Evolutionary conservation across 2,113 vertebrate genomes (phyloP).

Genomic region (Rhadina sibilatrix): DNA sequence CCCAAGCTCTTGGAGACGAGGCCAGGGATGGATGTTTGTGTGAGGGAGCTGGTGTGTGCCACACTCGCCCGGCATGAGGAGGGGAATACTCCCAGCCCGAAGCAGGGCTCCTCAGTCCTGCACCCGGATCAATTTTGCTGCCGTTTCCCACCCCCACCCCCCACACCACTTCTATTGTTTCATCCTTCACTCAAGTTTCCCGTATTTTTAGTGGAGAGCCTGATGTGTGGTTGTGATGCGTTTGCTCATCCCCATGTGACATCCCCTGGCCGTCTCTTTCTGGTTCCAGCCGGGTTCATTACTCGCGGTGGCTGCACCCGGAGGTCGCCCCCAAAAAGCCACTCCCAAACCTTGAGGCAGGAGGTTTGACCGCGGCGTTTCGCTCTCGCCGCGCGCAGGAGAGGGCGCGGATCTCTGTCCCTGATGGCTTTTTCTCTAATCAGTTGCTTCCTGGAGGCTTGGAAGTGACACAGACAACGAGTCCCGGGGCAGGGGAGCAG

Average conservation of each 20-base stretch:
- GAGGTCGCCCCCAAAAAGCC: neutral
- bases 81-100: neutral
- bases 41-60: neutral
- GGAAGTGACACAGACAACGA: neutral
- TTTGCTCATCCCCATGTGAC: conserved; percentile 22
- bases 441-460: neutral
- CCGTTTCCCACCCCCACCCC: neutral
- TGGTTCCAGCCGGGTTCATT: conserved; percentile 6
- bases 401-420: neutral
- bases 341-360: neutral
- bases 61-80: too few species aligned
- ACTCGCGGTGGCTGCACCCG: neutral
- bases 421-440: neutral
- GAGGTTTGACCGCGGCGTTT: neutral
- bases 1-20: neutral
- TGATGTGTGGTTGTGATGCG: neutral
- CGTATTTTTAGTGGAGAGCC: conserved; percentile 21
- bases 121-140: conserved; percentile 32
- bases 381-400: neutral
- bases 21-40: neutral
- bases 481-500: neutral
- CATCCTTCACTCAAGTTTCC: conserved; percentile 20
- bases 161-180: neutral
- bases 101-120: neutral
- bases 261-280: neutral